Evolutionary conservation across 2,888 invertebrate species (phyloP), one percentile per base, ranked within the genome.

Genomic region (Dascillus cervinus): DNA sequence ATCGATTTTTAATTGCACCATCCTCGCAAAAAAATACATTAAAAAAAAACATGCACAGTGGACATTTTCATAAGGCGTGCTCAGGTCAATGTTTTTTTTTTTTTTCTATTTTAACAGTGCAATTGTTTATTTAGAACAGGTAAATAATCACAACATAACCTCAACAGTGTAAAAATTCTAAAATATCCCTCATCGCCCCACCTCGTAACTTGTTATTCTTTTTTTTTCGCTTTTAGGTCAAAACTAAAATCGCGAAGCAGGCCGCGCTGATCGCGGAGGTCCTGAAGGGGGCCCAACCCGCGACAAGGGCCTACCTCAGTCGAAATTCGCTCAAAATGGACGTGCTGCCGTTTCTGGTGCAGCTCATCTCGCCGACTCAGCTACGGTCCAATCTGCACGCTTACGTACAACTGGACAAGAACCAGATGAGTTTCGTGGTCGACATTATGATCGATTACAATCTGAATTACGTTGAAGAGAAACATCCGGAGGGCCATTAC

Each of bases 361-460:
- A 76, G 32, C 72, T 91, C 28, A 69, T 91, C 25, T 73, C 79
- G 29, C 91, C 91, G 0, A 66, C 69, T 11, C 66, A 91, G 22
- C 69, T 89, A 27, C 82, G 87, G 0, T 86, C 87, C 26, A 72
- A 54, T 55, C 58, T 59, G 36, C 79, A 89, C 69, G 61, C 90
- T 28, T 88, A 82, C 66, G 83, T 79, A 11, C 66, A 72, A 2
- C 68, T 70, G 39, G 91, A 91, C 63, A 80, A 79, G 28, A 69
- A 69, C 8, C 77, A 81, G 22, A 58, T 96, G 14, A 58, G 68
- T 0, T 67, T 77, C 13, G 77, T 90, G 13, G 82, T 94, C 6
- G 73, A 79, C 43, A 73, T 85, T 0, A 87, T 96, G 90, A 78
- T 91, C 26, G 85, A 89, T 57, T 87, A 90, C 63, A 92, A 90